A percentile compares a stretch with the other conserved stretches of the same genome.
phyloP scores from a whole-genome alignment of 2,113 vertebrate species.

The Megaceryle maxima region DNA sequence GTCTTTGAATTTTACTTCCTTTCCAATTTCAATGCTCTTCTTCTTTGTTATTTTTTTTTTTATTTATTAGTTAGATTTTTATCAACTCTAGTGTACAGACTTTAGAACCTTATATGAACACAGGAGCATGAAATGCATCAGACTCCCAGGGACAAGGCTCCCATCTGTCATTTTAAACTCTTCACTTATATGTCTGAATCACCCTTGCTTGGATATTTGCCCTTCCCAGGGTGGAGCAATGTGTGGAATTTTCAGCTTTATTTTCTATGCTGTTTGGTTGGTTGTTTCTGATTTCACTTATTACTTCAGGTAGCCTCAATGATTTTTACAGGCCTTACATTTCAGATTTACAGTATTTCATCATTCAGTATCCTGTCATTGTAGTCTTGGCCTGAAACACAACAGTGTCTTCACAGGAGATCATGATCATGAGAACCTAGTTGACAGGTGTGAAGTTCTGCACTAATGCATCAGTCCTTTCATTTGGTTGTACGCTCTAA shows the following conservation, averaged over 20 bases:
- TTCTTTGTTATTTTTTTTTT: background rate
- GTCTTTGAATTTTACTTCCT: background rate
- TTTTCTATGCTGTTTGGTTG: background rate
- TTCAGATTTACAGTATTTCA: background rate
- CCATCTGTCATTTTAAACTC: background rate
- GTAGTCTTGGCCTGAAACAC: background rate
- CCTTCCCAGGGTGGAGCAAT: background rate
- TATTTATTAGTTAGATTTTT: background rate
- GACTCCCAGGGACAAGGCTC: fast-evolving
- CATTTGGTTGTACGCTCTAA: background rate
- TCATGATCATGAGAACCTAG: background rate
- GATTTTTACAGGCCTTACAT: background rate
- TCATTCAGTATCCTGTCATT: background rate
- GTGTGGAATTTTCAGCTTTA: background rate
- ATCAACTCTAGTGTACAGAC: background rate
- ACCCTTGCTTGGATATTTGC: background rate
- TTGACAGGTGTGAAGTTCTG: background rate
- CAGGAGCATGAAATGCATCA: background rate
- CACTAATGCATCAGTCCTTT: background rate
- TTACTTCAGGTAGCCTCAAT: background rate
- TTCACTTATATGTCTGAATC: background rate
- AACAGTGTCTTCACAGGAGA: background rate
- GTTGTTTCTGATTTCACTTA: background rate
- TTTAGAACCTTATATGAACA: background rate
- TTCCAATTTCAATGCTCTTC: background rate